phyloP scores from a whole-genome alignment of 2,113 vertebrate species.

The Andinoacara biseriatus region DNA sequence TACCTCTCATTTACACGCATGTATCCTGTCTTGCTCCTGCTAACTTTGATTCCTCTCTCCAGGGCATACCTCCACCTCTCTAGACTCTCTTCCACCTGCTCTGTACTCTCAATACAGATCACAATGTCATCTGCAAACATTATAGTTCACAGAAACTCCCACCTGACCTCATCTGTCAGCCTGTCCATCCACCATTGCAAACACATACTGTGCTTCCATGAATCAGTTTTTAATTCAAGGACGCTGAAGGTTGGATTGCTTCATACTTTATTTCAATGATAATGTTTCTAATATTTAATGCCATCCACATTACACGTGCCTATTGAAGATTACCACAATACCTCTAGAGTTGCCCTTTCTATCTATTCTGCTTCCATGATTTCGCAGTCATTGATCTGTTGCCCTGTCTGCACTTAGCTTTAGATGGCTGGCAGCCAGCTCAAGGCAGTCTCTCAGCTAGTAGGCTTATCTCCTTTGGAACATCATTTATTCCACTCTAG shows the following conservation, averaged over 20 bases:
- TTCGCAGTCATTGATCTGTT: conserved; percentile 27
- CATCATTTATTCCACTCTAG: conserved; percentile 62
- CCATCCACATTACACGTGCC: conserved; percentile 18
- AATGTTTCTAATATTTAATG: conserved; percentile 35
- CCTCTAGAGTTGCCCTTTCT: conserved; percentile 14
- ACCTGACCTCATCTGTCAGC: background rate
- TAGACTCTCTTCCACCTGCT: background rate
- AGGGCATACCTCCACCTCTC: background rate
- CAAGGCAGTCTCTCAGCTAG: conserved; percentile 18
- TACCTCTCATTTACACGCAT: background rate
- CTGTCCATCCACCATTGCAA: background rate
- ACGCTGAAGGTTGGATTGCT: background rate
- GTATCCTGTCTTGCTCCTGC: background rate
- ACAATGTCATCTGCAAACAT: background rate
- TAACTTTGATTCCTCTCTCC: background rate
- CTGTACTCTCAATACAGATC: background rate
- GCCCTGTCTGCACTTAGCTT: conserved; percentile 43
- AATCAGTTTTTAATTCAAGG: background rate
- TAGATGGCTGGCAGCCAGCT: conserved; percentile 44
- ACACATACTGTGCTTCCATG: background rate
- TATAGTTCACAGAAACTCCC: background rate
- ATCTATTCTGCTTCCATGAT: conserved; percentile 22
- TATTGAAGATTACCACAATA: conserved; percentile 13
- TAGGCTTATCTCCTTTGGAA: conserved; percentile 60
- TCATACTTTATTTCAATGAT: conserved; percentile 7